A percentile compares a stretch with the other conserved stretches of the same genome.
Conservation (phyloP, 1,140 invertebrate genomes). For the Pseudoatta argentina region DNA sequence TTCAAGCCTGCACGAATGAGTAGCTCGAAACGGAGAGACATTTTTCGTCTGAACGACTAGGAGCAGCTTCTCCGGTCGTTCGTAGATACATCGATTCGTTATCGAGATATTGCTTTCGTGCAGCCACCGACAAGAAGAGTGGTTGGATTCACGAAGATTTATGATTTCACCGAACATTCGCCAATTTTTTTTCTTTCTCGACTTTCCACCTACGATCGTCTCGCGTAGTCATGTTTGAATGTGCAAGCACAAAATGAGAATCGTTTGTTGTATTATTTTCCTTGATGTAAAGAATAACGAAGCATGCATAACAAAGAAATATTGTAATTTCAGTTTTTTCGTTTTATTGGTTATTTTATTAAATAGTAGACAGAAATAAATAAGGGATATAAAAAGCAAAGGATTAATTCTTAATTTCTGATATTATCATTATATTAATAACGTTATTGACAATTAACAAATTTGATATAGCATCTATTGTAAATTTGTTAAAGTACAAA, state of each 20-base stretch:
- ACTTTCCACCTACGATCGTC: slow-evolving; percentile 35
- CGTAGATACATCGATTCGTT: slow-evolving; percentile 71
- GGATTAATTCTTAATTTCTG: not conserved
- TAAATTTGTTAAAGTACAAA: not conserved
- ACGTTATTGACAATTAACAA: not conserved
- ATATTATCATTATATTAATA: not conserved
- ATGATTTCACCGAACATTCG: slow-evolving; percentile 59
- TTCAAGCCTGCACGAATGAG: slow-evolving; percentile 32
- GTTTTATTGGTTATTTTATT: not conserved
- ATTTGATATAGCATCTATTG: not conserved
- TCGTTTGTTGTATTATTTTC: slow-evolving; percentile 32
- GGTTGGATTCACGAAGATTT: slow-evolving; percentile 66
- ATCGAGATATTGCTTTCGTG: slow-evolving; percentile 65
- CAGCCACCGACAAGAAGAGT: slow-evolving; percentile 43
- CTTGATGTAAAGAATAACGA: not conserved
- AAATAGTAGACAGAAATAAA: not conserved
- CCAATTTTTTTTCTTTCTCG: slow-evolving; percentile 65
- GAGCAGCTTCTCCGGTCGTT: slow-evolving; percentile 29
- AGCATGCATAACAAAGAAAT: not conserved
- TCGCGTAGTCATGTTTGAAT: slow-evolving; percentile 37
- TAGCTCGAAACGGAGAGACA: slow-evolving; percentile 49
- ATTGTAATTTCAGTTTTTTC: not conserved
- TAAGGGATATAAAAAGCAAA: not conserved
- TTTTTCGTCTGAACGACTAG: slow-evolving; percentile 52
- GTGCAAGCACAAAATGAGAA: slow-evolving; percentile 42